These are phyloP conservation scores for Eulemur albifrons DNA, from an alignment of 2,797 vertebrate species.

Conservation along the genomic window DNA sequence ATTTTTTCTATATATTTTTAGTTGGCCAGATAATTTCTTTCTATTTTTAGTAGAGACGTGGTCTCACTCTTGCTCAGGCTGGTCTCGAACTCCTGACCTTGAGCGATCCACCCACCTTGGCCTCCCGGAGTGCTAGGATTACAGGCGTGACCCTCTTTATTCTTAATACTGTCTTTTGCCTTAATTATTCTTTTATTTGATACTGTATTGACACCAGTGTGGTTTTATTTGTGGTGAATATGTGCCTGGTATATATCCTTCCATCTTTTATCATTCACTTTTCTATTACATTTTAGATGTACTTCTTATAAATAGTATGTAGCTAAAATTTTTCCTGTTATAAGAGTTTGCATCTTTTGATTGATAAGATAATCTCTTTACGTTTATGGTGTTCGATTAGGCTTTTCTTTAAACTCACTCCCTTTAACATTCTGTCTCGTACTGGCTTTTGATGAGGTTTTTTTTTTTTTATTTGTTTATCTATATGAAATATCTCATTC, in stretches of 20 bases:
- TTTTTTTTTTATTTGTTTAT: background rate
- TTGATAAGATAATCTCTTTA: background rate
- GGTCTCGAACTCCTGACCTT: background rate
- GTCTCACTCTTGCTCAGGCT: background rate
- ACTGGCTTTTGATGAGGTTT: background rate
- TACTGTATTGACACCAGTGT: background rate
- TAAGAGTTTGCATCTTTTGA: background rate
- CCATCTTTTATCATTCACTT: background rate
- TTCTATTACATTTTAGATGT: background rate
- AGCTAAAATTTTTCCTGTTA: background rate
- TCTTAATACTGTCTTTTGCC: background rate
- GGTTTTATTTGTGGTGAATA: background rate
- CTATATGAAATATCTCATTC: background rate
- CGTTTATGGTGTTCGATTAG: background rate
- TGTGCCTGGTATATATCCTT: background rate
- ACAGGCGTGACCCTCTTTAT: background rate
- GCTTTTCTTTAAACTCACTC: background rate
- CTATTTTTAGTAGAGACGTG: too few species aligned
- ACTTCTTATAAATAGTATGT: background rate
- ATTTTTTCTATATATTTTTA: too few species aligned
- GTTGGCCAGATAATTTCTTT: too few species aligned
- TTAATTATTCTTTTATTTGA: constrained; percentile 12
- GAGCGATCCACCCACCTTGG: background rate
- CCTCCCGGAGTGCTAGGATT: background rate
- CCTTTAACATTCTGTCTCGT: background rate